Percentiles rank a stretch among this genome's conserved stretches.
Evolutionary conservation across 2,797 vertebrate species (phyloP).

Genomic region (Ctenopoma kingsleyae): DNA sequence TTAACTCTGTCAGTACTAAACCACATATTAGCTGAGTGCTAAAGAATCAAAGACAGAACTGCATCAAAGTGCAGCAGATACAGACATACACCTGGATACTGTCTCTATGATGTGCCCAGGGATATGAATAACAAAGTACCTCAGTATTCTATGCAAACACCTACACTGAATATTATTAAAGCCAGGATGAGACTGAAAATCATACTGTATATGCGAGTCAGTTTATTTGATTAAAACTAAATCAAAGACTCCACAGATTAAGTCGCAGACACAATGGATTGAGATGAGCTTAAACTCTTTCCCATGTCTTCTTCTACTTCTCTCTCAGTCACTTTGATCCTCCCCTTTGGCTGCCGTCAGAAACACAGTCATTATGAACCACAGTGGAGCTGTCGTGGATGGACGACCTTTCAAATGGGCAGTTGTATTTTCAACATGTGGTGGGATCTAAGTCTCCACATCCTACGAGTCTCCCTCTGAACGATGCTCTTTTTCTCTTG

Average conservation of each 20-base stretch:
- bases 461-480: slow-evolving; percentile 56
- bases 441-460: slow-evolving; percentile 40
- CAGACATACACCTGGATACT: not conserved
- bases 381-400: slow-evolving; percentile 17
- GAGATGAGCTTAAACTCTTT: slow-evolving; percentile 68
- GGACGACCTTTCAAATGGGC: slow-evolving; percentile 55
- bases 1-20: not conserved
- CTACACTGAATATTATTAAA: not conserved
- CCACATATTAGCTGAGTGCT: not conserved
- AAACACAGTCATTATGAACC: slow-evolving; percentile 57
- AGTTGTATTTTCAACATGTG: slow-evolving; percentile 52
- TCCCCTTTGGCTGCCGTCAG: slow-evolving; percentile 64
- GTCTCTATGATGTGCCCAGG: not conserved
- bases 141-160: not conserved
- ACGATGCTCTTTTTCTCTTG: slow-evolving; percentile 48
- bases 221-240: slow-evolving; percentile 13
- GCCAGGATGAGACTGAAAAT: not conserved
- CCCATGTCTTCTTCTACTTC: slow-evolving; percentile 36
- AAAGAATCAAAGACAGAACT: not conserved
- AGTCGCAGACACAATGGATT: slow-evolving; percentile 71
- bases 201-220: not conserved
- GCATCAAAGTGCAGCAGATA: not conserved
- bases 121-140: not conserved
- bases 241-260: slow-evolving; percentile 65
- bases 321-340: slow-evolving; percentile 60